phyloP scores from a whole-genome alignment of 2,113 vertebrate genomes.

The Chaetorhynchus papuensis region DNA sequence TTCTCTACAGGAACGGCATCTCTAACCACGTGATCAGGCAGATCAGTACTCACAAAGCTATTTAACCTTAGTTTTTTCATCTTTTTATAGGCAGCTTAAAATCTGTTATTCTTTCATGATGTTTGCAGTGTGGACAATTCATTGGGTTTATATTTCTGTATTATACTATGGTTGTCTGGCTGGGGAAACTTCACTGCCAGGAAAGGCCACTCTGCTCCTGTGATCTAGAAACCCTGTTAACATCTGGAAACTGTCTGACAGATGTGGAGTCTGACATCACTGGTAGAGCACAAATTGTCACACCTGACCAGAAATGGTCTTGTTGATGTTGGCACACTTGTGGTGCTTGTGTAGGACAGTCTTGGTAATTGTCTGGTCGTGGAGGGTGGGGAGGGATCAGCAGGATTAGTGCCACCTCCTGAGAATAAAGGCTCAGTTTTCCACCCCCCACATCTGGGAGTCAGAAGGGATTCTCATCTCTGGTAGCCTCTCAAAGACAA shows the following conservation, averaged over 20 bases:
- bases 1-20: background rate
- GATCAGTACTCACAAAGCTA: background rate
- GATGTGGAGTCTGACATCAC: background rate
- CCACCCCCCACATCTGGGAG: background rate
- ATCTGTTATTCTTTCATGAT: background rate
- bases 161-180: background rate
- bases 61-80: background rate
- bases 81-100: background rate
- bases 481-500: background rate
- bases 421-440: background rate
- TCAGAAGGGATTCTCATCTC: background rate
- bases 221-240: background rate
- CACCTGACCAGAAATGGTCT: background rate
- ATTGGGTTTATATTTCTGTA: background rate
- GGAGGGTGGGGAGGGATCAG: background rate
- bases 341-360: background rate
- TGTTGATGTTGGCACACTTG: background rate
- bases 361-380: background rate
- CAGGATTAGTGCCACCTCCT: background rate
- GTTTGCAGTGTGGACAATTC: background rate
- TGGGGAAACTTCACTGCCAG: background rate
- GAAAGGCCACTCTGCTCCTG: background rate
- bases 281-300: background rate
- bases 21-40: background rate
- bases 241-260: background rate